phyloP scores from a whole-genome alignment of 2,797 vertebrate species.

The Pitangus sulphuratus region DNA sequence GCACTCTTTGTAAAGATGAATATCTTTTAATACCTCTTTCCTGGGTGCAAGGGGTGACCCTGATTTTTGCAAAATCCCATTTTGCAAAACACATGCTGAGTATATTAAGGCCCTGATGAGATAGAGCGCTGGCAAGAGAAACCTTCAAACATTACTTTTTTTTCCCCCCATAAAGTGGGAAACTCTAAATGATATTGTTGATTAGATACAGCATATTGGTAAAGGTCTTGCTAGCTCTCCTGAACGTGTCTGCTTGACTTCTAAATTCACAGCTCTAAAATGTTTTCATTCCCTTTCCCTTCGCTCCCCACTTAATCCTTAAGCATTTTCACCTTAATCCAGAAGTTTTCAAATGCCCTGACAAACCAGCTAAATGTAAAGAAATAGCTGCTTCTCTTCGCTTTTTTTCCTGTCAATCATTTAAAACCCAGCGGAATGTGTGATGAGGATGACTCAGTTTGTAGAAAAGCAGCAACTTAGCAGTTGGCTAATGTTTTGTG shows the following conservation, averaged over 20 bases:
- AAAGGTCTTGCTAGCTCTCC: conserved; percentile 48
- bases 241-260: conserved; percentile 53
- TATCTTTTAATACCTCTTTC: conserved; percentile 44
- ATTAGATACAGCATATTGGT: conserved; percentile 51
- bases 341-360: conserved; percentile 70
- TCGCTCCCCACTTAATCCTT: conserved; percentile 64
- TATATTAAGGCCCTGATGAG: conserved; percentile 52
- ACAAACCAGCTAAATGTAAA: conserved; percentile 67
- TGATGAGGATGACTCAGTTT: conserved; percentile 63
- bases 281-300: conserved; percentile 58
- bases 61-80: conserved; percentile 47
- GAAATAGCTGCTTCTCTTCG: conserved; percentile 64
- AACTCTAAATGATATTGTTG: conserved; percentile 51
- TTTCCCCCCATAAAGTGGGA: conserved; percentile 47
- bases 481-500: conserved; percentile 62
- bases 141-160: conserved; percentile 47
- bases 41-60: conserved; percentile 7
- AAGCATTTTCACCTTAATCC: conserved; percentile 72
- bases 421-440: conserved; percentile 55
- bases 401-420: conserved; percentile 65
- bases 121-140: conserved; percentile 38
- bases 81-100: conserved; percentile 56
- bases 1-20: conserved; percentile 22
- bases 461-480: conserved; percentile 53
- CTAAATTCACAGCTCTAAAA: conserved; percentile 62